Evolutionary conservation across 2,797 vertebrate genomes (phyloP).

Genomic region (Pangasius djambal): DNA sequence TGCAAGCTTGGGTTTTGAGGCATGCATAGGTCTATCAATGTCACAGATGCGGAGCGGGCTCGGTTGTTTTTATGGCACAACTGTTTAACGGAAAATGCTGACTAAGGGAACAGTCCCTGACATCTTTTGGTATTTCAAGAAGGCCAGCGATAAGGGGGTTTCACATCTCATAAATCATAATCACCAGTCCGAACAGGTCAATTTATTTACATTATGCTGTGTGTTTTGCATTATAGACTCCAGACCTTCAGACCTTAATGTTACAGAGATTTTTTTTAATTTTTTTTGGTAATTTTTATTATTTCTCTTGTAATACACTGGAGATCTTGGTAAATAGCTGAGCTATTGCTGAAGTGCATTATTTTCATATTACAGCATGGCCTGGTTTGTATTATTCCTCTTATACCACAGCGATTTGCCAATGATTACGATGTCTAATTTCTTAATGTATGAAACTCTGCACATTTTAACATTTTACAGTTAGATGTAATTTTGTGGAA

Average conservation of each 20-base stretch:
- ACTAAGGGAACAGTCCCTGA: slow-evolving; percentile 41
- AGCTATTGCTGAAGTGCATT: background rate
- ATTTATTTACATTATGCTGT: background rate
- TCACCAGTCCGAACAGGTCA: background rate
- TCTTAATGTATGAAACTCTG: background rate
- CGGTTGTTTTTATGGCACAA: slow-evolving; percentile 16
- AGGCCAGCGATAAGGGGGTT: slow-evolving; percentile 8
- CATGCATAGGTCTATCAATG: slow-evolving; percentile 6
- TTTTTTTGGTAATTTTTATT: background rate
- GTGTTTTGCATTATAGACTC: background rate
- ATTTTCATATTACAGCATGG: background rate
- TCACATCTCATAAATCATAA: background rate
- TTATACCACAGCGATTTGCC: background rate
- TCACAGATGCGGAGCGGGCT: slow-evolving; percentile 13
- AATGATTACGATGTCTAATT: background rate
- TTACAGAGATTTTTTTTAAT: fast-evolving
- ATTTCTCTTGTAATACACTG: background rate
- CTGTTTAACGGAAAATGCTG: slow-evolving; percentile 53
- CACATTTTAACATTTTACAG: background rate
- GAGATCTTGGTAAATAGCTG: background rate
- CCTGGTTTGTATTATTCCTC: background rate
- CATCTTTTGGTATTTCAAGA: slow-evolving; percentile 52
- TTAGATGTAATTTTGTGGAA: background rate
- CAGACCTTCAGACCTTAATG: background rate
- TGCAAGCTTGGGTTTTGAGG: background rate